Conservation (phyloP, 2,888 invertebrate genomes). For the Ormyrus pomaceus region DNA sequence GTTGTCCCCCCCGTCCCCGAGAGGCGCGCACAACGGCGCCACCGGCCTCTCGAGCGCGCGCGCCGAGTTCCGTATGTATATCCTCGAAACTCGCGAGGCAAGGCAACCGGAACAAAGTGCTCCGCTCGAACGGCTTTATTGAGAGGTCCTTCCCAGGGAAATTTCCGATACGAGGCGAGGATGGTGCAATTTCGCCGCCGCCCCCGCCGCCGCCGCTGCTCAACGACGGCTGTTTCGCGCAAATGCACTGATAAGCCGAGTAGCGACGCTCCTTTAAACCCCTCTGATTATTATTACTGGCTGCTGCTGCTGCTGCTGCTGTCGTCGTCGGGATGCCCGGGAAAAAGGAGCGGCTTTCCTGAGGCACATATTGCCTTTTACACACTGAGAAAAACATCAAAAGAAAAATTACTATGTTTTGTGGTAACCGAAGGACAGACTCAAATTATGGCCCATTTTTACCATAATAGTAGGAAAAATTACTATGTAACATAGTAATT, state of each 20-base stretch:
- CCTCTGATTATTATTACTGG: neutral
- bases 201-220: neutral
- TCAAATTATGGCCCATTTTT: no score
- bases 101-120: slow-evolving; percentile 38
- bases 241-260: slow-evolving; percentile 36
- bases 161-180: slow-evolving; percentile 26
- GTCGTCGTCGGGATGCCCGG: no score
- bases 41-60: neutral
- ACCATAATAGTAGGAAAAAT: no score
- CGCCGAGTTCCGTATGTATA: no score
- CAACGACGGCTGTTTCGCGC: slow-evolving; percentile 34
- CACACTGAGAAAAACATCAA: no score
- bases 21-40: neutral
- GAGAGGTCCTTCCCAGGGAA: slow-evolving; percentile 1
- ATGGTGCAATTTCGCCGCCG: slow-evolving; percentile 18
- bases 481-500: no score
- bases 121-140: slow-evolving; percentile 45
- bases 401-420: no score
- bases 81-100: neutral
- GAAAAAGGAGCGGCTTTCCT: no score
- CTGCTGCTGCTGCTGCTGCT: neutral
- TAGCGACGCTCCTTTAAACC: no score
- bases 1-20: neutral
- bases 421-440: no score
- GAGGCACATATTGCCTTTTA: no score